Conservation (phyloP, 2,113 vertebrate genomes). For the Myrmecobius fasciatus region DNA sequence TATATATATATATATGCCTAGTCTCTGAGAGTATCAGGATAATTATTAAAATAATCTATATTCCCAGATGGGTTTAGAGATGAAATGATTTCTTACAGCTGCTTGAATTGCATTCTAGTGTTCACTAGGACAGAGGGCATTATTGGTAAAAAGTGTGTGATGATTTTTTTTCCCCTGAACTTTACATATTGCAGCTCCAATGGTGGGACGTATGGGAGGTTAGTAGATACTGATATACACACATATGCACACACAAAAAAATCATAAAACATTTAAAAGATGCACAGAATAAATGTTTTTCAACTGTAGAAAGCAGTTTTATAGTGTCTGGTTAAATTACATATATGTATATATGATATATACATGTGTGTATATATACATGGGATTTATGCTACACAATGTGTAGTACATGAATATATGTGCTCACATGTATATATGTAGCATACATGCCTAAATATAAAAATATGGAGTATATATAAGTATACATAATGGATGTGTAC, state of each 20-base stretch:
- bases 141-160: not conserved
- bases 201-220: not conserved
- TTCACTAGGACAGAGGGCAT: not conserved
- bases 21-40: not conserved
- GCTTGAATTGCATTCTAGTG: not conserved
- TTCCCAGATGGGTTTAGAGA: not conserved
- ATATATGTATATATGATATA: not conserved
- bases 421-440: not conserved
- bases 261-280: not conserved
- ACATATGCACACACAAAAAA: not conserved
- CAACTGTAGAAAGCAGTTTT: not conserved
- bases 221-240: not conserved
- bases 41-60: not conserved
- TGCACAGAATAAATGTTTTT: not conserved
- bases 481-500: not conserved
- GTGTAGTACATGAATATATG: not conserved
- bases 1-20: not conserved
- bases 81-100: not conserved
- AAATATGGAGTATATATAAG: not conserved
- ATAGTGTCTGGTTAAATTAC: not conserved
- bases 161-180: not conserved
- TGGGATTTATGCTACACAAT: not conserved
- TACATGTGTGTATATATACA: not conserved
- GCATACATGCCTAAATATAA: not conserved
- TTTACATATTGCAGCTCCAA: not conserved